These are phyloP conservation scores for Aelia acuminata DNA, from an alignment of 2,888 invertebrate species.

Conservation along the genomic window DNA sequence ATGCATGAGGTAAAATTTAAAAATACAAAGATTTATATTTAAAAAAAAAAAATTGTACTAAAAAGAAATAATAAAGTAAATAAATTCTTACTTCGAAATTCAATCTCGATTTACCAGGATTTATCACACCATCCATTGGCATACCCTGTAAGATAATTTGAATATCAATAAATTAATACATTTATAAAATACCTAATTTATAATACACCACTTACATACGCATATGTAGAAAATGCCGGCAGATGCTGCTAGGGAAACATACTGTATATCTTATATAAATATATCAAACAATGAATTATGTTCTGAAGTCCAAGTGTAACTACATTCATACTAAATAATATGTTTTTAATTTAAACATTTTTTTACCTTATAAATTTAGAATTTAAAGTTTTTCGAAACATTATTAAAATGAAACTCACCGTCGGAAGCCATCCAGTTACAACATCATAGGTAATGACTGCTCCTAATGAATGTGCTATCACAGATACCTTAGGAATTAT, in stretches of 20 bases:
- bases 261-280: neutral
- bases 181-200: conserved; percentile 8
- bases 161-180: neutral
- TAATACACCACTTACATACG: neutral
- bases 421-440: conserved; percentile 73
- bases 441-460: conserved; percentile 80
- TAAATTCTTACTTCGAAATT: conserved; percentile 69
- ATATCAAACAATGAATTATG: neutral
- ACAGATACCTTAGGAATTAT: conserved; percentile 77
- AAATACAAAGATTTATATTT: neutral
- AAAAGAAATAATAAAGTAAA: neutral
- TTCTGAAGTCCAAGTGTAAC: neutral
- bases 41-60: neutral
- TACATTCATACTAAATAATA: no score
- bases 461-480: conserved; percentile 79
- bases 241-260: conserved; percentile 19
- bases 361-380: neutral
- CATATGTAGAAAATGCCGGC: conserved; percentile 12
- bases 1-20: neutral
- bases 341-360: neutral
- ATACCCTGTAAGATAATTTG: conserved; percentile 59
- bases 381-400: neutral
- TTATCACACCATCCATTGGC: conserved; percentile 61
- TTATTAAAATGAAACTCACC: conserved; percentile 62
- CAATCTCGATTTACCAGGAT: conserved; percentile 67